Evolutionary conservation across 37 sponge, comb jelly and placozoan species (phyloP).

Genomic region (Petrosia ficiformis): DNA sequence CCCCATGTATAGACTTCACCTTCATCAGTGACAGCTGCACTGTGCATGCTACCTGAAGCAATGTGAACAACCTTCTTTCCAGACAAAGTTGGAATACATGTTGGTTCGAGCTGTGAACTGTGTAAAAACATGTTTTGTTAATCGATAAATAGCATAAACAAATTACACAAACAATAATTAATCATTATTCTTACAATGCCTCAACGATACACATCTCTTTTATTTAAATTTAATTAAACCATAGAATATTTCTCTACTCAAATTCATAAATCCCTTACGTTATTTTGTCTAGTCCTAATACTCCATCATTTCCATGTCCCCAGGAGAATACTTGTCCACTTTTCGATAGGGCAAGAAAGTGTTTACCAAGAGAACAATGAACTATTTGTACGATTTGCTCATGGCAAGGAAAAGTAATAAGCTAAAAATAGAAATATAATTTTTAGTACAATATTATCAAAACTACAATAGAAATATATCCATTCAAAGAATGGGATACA

Average conservation of each 20-base stretch:
- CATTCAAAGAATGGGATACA: too few species aligned
- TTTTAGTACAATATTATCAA: too few species aligned
- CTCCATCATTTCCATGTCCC: constrained; percentile 88
- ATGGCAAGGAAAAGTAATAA: constrained; percentile 34
- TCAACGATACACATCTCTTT: neutral
- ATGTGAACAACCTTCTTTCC: constrained; percentile 66
- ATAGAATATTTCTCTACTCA: too few species aligned
- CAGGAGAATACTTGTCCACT: constrained; percentile 80
- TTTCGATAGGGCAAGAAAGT: constrained; percentile 83
- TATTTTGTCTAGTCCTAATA: constrained; percentile 57
- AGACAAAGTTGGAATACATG: constrained; percentile 28
- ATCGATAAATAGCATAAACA: neutral
- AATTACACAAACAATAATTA: neutral
- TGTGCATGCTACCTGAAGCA: constrained; percentile 75
- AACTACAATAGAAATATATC: too few species aligned
- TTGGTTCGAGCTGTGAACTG: constrained; percentile 43
- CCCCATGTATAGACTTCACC: constrained; percentile 95
- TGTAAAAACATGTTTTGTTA: neutral
- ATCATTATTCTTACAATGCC: neutral
- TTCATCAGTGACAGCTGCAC: constrained; percentile 81
- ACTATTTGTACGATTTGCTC: constrained; percentile 45
- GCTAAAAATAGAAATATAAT: constrained; percentile 17
- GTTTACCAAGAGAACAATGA: constrained; percentile 59
- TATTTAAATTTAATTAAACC: too few species aligned
- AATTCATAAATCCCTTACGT: neutral